Conservation (phyloP, 1,140 invertebrate species). For the Wiebesia pumilae region DNA sequence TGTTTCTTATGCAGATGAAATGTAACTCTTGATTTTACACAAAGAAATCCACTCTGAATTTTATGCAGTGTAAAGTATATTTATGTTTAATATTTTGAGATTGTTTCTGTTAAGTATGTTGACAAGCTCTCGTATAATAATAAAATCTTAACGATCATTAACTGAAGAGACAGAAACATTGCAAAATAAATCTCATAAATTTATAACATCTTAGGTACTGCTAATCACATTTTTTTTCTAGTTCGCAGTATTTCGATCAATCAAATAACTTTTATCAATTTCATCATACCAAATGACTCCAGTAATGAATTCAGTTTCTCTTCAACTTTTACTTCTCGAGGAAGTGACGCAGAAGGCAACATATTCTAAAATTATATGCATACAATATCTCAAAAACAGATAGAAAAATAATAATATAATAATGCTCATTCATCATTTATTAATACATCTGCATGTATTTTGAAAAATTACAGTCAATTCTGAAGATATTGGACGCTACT, state of each 20-base stretch:
- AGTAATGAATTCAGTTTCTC: conserved; percentile 16
- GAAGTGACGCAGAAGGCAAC: background rate
- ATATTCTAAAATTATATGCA: background rate
- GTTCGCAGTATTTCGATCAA: background rate
- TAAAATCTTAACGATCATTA: background rate
- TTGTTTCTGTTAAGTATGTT: background rate
- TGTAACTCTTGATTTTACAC: background rate
- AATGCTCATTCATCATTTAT: background rate
- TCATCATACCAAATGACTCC: background rate
- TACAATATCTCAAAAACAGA: background rate
- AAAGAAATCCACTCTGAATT: background rate
- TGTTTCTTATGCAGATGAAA: background rate
- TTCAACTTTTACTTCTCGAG: background rate
- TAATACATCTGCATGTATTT: too few species aligned
- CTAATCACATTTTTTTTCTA: background rate
- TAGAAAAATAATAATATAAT: background rate
- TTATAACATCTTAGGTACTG: background rate
- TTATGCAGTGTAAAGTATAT: conserved; percentile 5
- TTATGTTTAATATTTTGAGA: background rate
- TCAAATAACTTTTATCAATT: conserved; percentile 14
- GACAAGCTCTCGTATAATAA: background rate
- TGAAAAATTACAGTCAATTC: too few species aligned
- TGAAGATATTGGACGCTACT: too few species aligned
- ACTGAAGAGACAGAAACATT: background rate
- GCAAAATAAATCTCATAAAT: background rate